Evolutionary conservation across 1,140 invertebrate species (phyloP), one percentile per base, ranked within the genome.

Genomic region (Geopemphigus sp.): DNA sequence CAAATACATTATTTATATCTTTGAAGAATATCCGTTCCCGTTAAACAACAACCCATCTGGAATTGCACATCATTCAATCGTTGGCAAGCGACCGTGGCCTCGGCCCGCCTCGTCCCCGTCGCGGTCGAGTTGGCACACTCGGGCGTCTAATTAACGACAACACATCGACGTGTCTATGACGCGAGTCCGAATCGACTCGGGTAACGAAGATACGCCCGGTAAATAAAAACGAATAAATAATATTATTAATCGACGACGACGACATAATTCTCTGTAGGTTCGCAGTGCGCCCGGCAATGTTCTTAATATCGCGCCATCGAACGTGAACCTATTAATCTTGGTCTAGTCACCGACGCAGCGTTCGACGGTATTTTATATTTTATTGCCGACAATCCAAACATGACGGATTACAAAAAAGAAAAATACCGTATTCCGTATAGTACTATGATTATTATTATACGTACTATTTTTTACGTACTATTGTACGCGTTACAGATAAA

Each of bases 241-340:
- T 45, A 45, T 45, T 5, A 45, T 45, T 5, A 45, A 45, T 45
- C 39, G 5, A 50, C 12, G 32, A 64, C 61, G 29, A 32, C 29
- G 10, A 19, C 10, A 4, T 19, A 32, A 32, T 64, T 57, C 19
- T 64, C 61, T 19, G 61, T 19, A 12, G 26, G 12, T 39, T 19
- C 19, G 32, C 19, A 19, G 26, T 54, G 17, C 22, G 24, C 11
- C 4, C 53, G 53, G 22, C 29, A 29, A 12, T 72, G n/a, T 54
- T 70, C 26, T 61, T 29, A 29, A 15, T 19, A 29, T 61, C 57
- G 15, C n/a, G 64, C 24, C 47, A 70, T 70, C 47, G 17, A 12
- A 29, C 24, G 24, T 29, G 47, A 32, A 72, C 53, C 50, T 54
- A 72, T 72, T 72, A 72, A 72, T 72, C 50, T 72, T 54, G 24